These are phyloP conservation scores for Allobates femoralis DNA, from an alignment of 2,797 vertebrate genomes.

Conservation along the genomic window DNA sequence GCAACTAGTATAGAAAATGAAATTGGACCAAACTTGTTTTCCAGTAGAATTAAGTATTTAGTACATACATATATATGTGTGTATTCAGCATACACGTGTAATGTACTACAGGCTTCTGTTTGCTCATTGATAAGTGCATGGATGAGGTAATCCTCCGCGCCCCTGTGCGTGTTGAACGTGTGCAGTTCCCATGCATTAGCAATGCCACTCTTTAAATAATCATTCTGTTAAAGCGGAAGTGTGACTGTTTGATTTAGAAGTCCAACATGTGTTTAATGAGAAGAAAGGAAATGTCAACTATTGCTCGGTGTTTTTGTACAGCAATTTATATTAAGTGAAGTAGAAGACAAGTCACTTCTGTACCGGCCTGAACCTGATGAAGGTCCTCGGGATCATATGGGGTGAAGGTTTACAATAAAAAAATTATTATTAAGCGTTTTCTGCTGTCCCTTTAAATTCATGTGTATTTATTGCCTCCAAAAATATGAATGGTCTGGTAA, in stretches of 20 bases:
- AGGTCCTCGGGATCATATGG: neutral
- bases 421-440: neutral
- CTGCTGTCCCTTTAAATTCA: neutral
- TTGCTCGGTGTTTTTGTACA: neutral
- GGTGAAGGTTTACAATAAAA: neutral
- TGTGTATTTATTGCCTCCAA: too few species aligned
- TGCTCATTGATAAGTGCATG: neutral
- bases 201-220: neutral
- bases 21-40: too few species aligned
- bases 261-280: neutral
- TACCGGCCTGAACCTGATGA: neutral
- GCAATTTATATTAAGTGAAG: neutral
- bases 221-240: neutral
- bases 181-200: constrained; percentile 2
- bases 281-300: constrained; percentile 19
- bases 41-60: too few species aligned
- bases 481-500: neutral
- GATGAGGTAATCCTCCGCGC: neutral
- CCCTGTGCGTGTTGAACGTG: neutral
- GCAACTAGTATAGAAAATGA: too few species aligned
- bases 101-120: neutral
- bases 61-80: neutral
- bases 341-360: neutral
- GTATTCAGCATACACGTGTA: neutral
- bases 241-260: neutral